Evolutionary conservation across 2,888 invertebrate species (phyloP).

Genomic region (Andrena fulva): DNA sequence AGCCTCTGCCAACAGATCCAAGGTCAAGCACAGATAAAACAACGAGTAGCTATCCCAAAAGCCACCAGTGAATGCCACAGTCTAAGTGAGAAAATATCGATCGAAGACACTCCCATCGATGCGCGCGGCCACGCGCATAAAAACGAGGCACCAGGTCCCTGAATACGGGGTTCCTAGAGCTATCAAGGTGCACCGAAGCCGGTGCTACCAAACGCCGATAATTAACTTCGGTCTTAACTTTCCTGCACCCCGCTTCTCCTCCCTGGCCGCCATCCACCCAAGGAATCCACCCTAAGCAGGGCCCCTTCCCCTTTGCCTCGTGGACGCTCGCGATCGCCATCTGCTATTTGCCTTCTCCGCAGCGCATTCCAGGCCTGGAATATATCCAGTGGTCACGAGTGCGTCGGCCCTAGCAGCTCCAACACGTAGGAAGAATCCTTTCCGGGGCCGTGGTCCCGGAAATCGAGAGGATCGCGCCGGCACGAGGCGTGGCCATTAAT

Average conservation of each 20-base stretch:
- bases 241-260: constrained; percentile 38
- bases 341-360: constrained; percentile 61
- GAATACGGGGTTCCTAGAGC: neutral
- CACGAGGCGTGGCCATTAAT: constrained; percentile 72
- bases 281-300: constrained; percentile 17
- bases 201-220: constrained; percentile 46
- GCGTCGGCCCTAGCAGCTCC: constrained; percentile 64
- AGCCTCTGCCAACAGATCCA: too few relatives aligned
- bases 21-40: neutral
- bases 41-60: neutral
- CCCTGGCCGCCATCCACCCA: neutral
- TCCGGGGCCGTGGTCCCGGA: constrained; percentile 75
- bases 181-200: constrained; percentile 36
- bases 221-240: constrained; percentile 62
- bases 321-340: constrained; percentile 57
- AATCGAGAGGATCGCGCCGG: constrained; percentile 64
- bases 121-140: constrained; percentile 26
- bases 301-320: constrained; percentile 18
- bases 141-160: constrained; percentile 19
- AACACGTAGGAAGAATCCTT: constrained; percentile 63
- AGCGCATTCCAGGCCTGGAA: constrained; percentile 62
- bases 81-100: neutral
- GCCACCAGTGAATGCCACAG: neutral
- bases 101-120: neutral
- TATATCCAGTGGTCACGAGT: constrained; percentile 67